Conservation (phyloP, 2,797 vertebrate genomes). For the Anas acuta region DNA sequence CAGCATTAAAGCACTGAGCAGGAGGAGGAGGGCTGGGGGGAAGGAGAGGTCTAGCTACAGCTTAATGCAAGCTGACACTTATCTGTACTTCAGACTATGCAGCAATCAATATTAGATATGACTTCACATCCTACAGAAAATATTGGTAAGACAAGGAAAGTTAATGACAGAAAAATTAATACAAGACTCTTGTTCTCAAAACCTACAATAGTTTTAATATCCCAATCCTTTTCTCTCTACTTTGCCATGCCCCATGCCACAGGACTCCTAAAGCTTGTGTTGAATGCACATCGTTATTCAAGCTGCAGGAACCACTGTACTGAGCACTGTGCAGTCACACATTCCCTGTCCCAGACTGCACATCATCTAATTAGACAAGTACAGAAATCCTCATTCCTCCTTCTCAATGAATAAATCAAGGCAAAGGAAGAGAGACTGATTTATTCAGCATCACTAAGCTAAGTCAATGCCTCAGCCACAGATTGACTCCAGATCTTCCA, state of each 20-base stretch:
- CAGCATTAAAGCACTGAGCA: slow-evolving; percentile 8
- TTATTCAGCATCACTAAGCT: not conserved
- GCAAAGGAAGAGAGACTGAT: not conserved
- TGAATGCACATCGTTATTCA: not conserved
- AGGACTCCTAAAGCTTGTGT: not conserved
- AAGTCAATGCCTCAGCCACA: not conserved
- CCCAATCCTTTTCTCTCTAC: not conserved
- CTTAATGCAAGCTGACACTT: slow-evolving; percentile 62
- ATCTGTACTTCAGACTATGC: slow-evolving; percentile 11
- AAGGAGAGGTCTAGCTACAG: slow-evolving; percentile 28
- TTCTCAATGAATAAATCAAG: not conserved
- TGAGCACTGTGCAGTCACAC: not conserved
- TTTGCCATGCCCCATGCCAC: not conserved
- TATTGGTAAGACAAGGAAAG: not conserved
- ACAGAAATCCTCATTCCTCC: not conserved
- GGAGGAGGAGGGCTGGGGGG: not conserved
- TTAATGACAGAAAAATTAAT: slow-evolving; percentile 32
- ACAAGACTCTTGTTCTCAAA: not conserved
- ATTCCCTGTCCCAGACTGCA: not conserved
- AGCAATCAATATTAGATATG: slow-evolving; percentile 37
- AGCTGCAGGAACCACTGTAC: not conserved
- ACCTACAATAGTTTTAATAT: not conserved
- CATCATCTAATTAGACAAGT: not conserved
- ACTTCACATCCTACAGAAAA: slow-evolving; percentile 47
- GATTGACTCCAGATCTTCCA: not conserved